Percentiles rank a stretch among this genome's conserved stretches.
Conservation (phyloP, 1,140 invertebrate species). For the Anoplolepis gracilipes region DNA sequence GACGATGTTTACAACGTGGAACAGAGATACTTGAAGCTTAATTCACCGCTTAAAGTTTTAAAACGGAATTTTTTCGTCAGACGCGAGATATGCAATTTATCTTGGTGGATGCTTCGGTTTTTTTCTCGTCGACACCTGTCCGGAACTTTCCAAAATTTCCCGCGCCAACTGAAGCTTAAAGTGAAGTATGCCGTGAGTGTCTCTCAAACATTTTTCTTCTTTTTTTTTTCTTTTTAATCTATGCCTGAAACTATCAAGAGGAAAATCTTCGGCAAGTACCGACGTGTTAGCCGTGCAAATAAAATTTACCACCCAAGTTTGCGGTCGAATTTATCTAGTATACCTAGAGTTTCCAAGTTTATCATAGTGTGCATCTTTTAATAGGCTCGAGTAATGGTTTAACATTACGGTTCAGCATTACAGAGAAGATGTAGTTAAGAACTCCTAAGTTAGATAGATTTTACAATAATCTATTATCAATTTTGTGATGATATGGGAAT, state of each 20-base stretch:
- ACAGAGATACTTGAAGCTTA: constrained; percentile 26
- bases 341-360: constrained; percentile 43
- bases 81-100: constrained; percentile 49
- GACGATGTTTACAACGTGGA: constrained; percentile 2
- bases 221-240: constrained; percentile 44
- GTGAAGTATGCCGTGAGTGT: constrained; percentile 46
- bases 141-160: constrained; percentile 57
- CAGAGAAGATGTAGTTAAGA: neutral
- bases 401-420: constrained; percentile 9
- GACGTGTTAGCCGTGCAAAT: constrained; percentile 57
- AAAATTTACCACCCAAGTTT: constrained; percentile 62
- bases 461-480: constrained; percentile 4
- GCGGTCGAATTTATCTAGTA: constrained; percentile 40
- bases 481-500: neutral
- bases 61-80: constrained; percentile 22
- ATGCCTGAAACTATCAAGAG: constrained; percentile 41
- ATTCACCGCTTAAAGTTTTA: constrained; percentile 48
- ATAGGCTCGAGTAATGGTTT: constrained; percentile 29
- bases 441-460: neutral
- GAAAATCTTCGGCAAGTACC: constrained; percentile 59
- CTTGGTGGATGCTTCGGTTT: constrained; percentile 26
- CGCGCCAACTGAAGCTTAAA: constrained; percentile 55
- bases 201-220: constrained; percentile 45
- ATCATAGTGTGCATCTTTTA: constrained; percentile 57
- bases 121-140: constrained; percentile 53